A percentile compares a stretch with the other conserved stretches of the same genome.
Conservation (phyloP, 2,113 vertebrate genomes). For the Pollimyrus isidori region DNA sequence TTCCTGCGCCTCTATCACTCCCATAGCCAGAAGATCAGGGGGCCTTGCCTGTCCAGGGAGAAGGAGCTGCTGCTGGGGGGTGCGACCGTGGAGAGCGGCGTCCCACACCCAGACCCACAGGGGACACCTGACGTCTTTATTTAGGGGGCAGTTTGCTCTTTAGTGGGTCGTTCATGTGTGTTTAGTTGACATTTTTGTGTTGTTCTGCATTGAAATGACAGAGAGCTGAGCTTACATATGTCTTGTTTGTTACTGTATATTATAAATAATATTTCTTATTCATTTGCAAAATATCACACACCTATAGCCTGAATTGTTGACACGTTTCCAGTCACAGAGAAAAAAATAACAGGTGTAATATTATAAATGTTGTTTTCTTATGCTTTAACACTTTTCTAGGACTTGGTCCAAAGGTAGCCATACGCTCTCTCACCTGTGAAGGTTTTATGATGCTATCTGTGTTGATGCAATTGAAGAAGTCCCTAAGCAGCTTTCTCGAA, state of each 20-base stretch:
- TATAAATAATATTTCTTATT: neutral
- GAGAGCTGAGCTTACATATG: neutral
- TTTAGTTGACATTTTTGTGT: neutral
- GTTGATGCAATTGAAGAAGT: constrained; percentile 35
- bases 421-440: constrained; percentile 37
- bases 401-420: neutral
- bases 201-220: neutral
- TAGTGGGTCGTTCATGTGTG: neutral
- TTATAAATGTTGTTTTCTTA: constrained; percentile 1
- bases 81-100: constrained; percentile 38
- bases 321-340: neutral
- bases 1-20: constrained; percentile 68
- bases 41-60: constrained; percentile 58
- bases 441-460: constrained; percentile 55
- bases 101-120: constrained; percentile 30
- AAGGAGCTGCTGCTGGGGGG: constrained; percentile 60
- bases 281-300: neutral
- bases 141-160: constrained; percentile 21
- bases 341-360: neutral
- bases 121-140: constrained; percentile 46
- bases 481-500: neutral
- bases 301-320: neutral
- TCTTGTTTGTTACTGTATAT: neutral
- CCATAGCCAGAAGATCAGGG: constrained; percentile 57
- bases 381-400: neutral